Conservation (phyloP, 2,888 invertebrate species). For the Callinectes sapidus region DNA sequence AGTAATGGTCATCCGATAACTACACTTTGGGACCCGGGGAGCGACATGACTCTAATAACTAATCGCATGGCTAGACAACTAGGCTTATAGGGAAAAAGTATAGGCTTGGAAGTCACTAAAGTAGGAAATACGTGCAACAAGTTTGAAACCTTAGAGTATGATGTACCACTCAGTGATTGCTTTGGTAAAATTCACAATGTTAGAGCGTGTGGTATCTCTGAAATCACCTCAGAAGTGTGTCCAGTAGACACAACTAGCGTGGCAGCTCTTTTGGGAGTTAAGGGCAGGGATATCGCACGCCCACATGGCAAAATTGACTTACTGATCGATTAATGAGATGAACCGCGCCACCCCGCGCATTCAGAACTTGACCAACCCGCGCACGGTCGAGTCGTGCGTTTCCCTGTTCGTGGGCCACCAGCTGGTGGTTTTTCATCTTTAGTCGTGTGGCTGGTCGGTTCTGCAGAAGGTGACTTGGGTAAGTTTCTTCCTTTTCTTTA, state of each 20-base stretch:
- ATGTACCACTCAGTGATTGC: background rate
- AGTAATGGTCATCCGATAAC: background rate
- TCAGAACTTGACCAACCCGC: no score
- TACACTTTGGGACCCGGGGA: constrained; percentile 36
- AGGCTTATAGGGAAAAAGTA: constrained; percentile 35
- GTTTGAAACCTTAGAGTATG: constrained; percentile 32
- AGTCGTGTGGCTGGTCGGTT: no score
- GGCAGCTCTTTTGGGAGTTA: constrained; percentile 26
- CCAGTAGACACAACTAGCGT: constrained; percentile 5
- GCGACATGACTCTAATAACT: constrained; percentile 12
- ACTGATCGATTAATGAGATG: constrained; percentile 4
- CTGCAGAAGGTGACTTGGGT: no score
- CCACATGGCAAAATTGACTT: constrained; percentile 43
- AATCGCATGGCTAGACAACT: background rate
- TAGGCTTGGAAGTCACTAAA: constrained; percentile 36
- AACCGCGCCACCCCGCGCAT: no score
- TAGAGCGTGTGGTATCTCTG: constrained; percentile 11
- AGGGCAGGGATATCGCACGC: constrained; percentile 35
- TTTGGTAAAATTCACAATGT: constrained; percentile 14
- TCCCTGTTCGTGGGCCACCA: no score
- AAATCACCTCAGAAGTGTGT: background rate
- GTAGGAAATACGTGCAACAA: constrained; percentile 1
- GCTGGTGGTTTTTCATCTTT: no score
- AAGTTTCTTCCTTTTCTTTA: no score
- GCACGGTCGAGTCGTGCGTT: no score